Conservation (phyloP, 1,140 invertebrate species). For the Melanaphis sacchari region DNA sequence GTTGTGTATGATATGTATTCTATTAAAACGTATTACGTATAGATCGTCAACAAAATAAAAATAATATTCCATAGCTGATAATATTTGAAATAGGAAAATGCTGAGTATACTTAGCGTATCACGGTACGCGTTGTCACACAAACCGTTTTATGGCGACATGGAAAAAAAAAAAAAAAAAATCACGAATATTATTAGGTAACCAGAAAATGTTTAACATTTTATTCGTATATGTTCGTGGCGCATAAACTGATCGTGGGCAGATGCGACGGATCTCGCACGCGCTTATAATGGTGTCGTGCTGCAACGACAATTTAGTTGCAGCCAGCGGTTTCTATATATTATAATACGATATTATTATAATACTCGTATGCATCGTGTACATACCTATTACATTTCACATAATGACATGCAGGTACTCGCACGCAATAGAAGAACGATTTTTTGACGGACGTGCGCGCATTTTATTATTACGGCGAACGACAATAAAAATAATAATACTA, state of each 20-base stretch:
- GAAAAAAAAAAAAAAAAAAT: not conserved
- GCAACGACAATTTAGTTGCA: not conserved
- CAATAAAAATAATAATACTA: not conserved
- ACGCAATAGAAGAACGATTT: constrained; percentile 17
- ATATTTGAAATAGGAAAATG: too few species aligned
- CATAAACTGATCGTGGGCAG: not conserved
- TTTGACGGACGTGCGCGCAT: not conserved
- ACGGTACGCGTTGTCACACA: too few species aligned
- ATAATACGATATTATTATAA: too few species aligned
- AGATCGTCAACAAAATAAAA: too few species aligned
- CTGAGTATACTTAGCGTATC: too few species aligned
- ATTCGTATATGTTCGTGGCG: not conserved
- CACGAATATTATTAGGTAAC: not conserved
- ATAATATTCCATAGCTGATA: too few species aligned
- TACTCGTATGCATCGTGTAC: not conserved
- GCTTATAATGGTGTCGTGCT: not conserved
- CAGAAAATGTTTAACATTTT: not conserved
- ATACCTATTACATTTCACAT: not conserved
- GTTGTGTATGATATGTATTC: too few species aligned
- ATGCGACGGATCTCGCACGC: not conserved
- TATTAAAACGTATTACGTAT: too few species aligned
- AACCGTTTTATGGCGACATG: too few species aligned
- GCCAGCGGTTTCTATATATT: not conserved
- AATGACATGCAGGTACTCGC: not conserved
- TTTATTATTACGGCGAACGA: not conserved